Percentiles rank a stretch among this genome's conserved stretches.
These are phyloP conservation scores for Lathamus discolor DNA, from an alignment of 2,113 vertebrate genomes.

Conservation along the genomic window DNA sequence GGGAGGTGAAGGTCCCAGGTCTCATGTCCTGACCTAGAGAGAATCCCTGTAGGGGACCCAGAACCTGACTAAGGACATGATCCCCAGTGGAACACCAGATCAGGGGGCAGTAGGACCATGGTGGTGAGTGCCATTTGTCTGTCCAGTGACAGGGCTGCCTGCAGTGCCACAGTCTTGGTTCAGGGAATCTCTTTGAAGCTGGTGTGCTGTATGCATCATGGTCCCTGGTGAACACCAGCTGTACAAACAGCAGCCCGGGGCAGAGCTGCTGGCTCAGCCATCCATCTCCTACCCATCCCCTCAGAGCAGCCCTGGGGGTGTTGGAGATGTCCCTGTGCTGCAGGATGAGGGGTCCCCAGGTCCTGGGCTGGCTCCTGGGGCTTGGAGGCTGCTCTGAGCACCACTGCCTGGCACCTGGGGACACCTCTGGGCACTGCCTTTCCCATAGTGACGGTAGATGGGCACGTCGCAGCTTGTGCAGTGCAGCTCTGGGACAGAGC, in stretches of 20 bases:
- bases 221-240: neutral
- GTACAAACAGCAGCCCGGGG: neutral
- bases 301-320: rapidly evolving
- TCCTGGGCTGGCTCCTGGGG: neutral
- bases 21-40: neutral
- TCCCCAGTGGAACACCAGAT: neutral
- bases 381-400: neutral
- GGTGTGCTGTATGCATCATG: rapidly evolving
- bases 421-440: neutral
- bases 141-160: neutral
- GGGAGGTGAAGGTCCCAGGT: neutral
- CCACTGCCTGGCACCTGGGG: rapidly evolving
- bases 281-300: neutral
- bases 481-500: neutral
- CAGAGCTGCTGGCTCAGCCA: neutral
- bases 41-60: neutral
- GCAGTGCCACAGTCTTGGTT: neutral
- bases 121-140: neutral
- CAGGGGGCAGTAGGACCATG: rapidly evolving
- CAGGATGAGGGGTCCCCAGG: neutral
- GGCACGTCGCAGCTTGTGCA: neutral
- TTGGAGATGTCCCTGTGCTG: neutral
- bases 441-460: rapidly evolving
- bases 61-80: rapidly evolving
- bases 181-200: neutral